Evolutionary conservation across 1,140 invertebrate species (phyloP).

Genomic region (Catajapyx aquilonaris): DNA sequence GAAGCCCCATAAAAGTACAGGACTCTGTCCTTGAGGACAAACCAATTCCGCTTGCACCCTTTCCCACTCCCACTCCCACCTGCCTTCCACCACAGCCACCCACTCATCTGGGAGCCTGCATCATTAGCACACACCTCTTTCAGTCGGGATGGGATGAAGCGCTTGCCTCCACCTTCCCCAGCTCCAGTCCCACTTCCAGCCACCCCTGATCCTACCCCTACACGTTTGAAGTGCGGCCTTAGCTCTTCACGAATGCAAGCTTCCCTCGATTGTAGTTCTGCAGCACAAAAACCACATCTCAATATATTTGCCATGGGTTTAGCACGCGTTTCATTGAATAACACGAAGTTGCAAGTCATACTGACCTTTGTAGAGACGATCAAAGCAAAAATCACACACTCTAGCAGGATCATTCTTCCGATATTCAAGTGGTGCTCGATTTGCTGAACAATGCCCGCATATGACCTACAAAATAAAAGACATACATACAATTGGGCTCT

Average conservation of each 20-base stretch:
- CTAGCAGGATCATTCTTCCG: conserved; percentile 29
- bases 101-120: conserved; percentile 29
- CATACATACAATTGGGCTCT: conserved; percentile 1
- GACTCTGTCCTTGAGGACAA: conserved; percentile 38
- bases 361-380: conserved; percentile 23
- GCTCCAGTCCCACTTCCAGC: too few relatives aligned
- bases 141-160: conserved; percentile 19
- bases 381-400: conserved; percentile 36
- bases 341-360: conserved; percentile 1
- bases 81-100: conserved; percentile 26
- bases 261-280: too few relatives aligned
- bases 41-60: conserved; percentile 36
- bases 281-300: too few relatives aligned
- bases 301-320: too few relatives aligned
- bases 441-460: conserved; percentile 43
- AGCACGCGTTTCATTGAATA: too few relatives aligned
- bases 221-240: too few relatives aligned
- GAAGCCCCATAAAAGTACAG: conserved; percentile 37
- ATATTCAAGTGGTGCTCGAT: conserved; percentile 41
- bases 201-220: too few relatives aligned
- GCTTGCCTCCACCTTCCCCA: conserved; percentile 14
- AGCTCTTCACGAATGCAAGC: too few relatives aligned
- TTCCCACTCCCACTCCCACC: conserved; percentile 18
- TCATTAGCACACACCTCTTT: conserved; percentile 31
- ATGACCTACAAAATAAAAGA: conserved; percentile 30